Evolutionary conservation across 2,888 invertebrate species (phyloP).

Genomic region (Diarsia mendica): DNA sequence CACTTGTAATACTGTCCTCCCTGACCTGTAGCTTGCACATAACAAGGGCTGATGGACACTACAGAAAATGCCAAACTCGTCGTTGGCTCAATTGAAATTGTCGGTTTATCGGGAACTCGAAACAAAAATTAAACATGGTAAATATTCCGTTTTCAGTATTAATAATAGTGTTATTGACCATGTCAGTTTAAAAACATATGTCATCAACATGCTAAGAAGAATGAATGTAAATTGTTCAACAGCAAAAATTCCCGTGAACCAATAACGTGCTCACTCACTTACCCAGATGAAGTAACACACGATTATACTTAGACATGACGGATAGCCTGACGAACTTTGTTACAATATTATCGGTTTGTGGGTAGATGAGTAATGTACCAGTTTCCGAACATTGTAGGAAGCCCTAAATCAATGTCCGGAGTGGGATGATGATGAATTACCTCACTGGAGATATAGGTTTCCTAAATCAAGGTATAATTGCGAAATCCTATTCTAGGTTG

Average conservation of each 20-base stretch:
- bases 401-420: constrained; percentile 53
- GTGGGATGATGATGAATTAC: constrained; percentile 60
- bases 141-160: no score
- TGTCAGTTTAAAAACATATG: no score
- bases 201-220: no score
- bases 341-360: constrained; percentile 49
- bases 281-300: constrained; percentile 12
- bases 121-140: no score
- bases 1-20: no score
- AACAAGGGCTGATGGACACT: no score
- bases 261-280: constrained; percentile 22
- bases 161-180: no score
- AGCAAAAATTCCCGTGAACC: neutral
- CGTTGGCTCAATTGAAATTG: no score
- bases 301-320: constrained; percentile 38
- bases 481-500: constrained; percentile 22
- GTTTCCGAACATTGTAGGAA: constrained; percentile 50
- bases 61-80: no score
- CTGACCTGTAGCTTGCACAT: no score
- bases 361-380: constrained; percentile 61
- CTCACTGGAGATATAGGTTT: constrained; percentile 7
- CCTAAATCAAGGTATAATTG: constrained; percentile 25
- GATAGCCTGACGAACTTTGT: constrained; percentile 44
- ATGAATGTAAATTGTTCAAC: neutral
- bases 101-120: no score